A percentile compares a stretch with the other conserved stretches of the same genome.
These are phyloP conservation scores for Philaenus spumarius DNA, from an alignment of 1,140 invertebrate genomes.

Conservation along the genomic window DNA sequence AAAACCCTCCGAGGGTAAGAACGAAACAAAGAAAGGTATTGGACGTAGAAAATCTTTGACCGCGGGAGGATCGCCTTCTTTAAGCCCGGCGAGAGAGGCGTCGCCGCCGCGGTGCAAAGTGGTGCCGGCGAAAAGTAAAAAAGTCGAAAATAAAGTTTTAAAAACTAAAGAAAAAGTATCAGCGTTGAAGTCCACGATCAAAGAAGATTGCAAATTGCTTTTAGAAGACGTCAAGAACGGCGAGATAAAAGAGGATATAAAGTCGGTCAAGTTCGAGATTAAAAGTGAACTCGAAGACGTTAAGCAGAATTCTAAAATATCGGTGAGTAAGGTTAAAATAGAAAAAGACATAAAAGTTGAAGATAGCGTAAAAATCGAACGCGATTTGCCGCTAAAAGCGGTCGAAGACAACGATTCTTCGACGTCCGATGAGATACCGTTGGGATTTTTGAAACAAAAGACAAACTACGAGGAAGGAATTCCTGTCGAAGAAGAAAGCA, in stretches of 20 bases:
- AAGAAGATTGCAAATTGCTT: not conserved
- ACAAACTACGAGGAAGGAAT: constrained; percentile 13
- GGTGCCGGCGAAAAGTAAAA: not conserved
- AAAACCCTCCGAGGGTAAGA: not conserved
- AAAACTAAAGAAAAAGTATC: not conserved
- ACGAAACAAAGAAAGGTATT: constrained; percentile 9
- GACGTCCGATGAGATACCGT: constrained; percentile 14
- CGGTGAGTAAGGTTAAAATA: not conserved
- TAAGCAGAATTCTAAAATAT: constrained; percentile 9
- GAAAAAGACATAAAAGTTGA: not conserved
- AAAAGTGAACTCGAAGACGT: constrained; percentile 11
- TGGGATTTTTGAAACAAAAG: constrained; percentile 10
- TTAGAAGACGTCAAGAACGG: not conserved
- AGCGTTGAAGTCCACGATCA: not conserved
- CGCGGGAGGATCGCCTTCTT: not conserved
- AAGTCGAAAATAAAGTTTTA: not conserved
- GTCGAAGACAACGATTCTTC: constrained; percentile 8
- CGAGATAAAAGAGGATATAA: not conserved
- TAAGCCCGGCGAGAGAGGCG: not conserved
- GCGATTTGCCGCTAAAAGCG: not conserved
- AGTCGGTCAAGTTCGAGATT: not conserved
- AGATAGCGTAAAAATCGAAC: not conserved
- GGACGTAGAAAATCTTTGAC: constrained; percentile 4
- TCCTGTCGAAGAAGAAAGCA: not conserved
- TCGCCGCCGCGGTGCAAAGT: not conserved